phyloP scores from a whole-genome alignment of 1,140 invertebrate genomes.

The Eufriesea mexicana region DNA sequence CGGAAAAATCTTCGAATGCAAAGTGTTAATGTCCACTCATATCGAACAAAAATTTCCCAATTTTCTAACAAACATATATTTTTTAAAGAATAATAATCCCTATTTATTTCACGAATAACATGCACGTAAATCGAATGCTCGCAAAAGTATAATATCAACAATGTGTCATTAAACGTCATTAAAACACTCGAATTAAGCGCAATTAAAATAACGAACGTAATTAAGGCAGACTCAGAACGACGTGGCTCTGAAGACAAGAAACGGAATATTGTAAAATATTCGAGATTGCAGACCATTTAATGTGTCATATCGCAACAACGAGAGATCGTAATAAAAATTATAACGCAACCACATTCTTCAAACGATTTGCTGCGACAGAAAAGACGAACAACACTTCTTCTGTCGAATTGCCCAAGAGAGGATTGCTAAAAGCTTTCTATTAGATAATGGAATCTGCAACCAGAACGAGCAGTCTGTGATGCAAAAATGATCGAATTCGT shows the following conservation, averaged over 20 bases:
- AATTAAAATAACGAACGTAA: neutral
- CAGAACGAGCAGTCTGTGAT: neutral
- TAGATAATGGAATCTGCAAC: constrained; percentile 1
- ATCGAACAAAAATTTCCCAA: no score
- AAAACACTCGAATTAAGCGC: neutral
- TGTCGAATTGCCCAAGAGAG: neutral
- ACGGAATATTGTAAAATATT: neutral
- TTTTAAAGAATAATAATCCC: neutral
- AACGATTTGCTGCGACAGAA: neutral
- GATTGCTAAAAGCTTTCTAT: neutral
- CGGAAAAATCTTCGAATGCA: no score
- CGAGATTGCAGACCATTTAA: neutral
- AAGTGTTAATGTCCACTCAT: no score
- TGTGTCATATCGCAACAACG: neutral
- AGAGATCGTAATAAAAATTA: neutral
- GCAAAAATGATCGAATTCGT: constrained; percentile 8
- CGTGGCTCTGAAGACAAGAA: neutral
- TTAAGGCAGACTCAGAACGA: neutral
- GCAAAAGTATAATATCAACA: neutral
- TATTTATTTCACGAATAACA: neutral
- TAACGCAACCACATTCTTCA: neutral
- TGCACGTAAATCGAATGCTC: neutral
- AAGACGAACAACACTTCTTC: neutral
- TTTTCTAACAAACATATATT: no score
- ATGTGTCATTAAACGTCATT: neutral